A percentile compares a stretch with the other conserved stretches of the same genome.
phyloP scores from a whole-genome alignment of 2,888 invertebrate genomes.

The Cactoblastis cactorum region DNA sequence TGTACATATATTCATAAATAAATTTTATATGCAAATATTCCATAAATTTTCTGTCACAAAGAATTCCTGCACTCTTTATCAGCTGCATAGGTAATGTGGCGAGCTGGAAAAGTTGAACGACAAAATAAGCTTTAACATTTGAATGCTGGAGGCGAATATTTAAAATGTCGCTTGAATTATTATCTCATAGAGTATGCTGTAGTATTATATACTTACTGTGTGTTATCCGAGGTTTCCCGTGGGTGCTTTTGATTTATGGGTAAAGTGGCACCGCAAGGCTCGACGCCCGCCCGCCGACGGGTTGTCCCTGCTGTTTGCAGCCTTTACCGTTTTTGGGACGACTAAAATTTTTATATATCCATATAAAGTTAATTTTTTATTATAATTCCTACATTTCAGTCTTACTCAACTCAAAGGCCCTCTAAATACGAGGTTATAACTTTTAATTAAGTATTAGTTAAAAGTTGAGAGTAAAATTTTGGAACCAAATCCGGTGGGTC shows the following conservation, averaged over 20 bases:
- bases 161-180: slow-evolving; percentile 37
- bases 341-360: too few species aligned
- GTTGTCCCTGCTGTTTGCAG: slow-evolving; percentile 35
- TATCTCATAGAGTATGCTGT: slow-evolving; percentile 38
- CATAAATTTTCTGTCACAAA: neutral
- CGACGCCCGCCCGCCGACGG: slow-evolving; percentile 31
- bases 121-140: slow-evolving; percentile 1
- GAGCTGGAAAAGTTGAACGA: neutral
- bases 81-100: neutral
- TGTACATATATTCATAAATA: too few species aligned
- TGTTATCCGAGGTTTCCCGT: slow-evolving; percentile 54
- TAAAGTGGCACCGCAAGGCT: slow-evolving; percentile 56
- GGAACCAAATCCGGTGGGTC: too few species aligned
- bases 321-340: slow-evolving; percentile 63
- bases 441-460: too few species aligned
- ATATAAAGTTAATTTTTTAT: too few species aligned
- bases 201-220: slow-evolving; percentile 55
- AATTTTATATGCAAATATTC: too few species aligned
- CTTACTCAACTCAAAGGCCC: too few species aligned
- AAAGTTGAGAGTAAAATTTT: too few species aligned
- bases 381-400: too few species aligned
- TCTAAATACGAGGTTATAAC: too few species aligned
- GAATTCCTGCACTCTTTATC: neutral
- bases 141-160: slow-evolving; percentile 17
- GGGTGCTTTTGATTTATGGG: slow-evolving; percentile 73